Base-by-base conservation (phyloP, 2,113 vertebrate species). In the Scortum barcoo region DNA sequence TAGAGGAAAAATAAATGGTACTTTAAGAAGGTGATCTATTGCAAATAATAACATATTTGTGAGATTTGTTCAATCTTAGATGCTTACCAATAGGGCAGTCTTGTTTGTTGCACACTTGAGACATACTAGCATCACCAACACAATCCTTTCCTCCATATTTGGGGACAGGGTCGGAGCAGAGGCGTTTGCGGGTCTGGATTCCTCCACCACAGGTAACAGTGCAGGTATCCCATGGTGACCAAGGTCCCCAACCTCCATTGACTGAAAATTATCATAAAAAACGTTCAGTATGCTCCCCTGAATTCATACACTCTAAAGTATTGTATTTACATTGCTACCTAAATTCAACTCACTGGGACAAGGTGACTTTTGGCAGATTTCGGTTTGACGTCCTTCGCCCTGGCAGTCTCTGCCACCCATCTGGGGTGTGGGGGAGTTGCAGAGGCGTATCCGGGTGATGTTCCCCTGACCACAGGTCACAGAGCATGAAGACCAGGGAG, bases 371-470 rank as follows among this genome's bases (percentile, higher is more conserved):
- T 93, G 80, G 94, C 98, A 99, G 67, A 95, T 68, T 90, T 98
- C 96, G 33, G 96, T 99, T 91, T 99, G 96, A 73, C 98, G 96
- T 79, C 97, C 98, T 40, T 97, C 95, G 67, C 98, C 98, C 80
- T 96, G 93, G 86, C 98, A 99, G 14, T 97, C 96, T 69, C 89
- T 97, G 77, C 98, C 98, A 0, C 96, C 97, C 96, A 99, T 96
- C 93, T 99, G 98, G 74, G 98, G 98, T 28, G 97, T 98, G 56
- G 98, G 98, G 20, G 98, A 99, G 94, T 99, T 99, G 86, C 98
- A 99, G 72, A 99, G 97, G 69, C 98, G 97, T 89, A 99, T 99
- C 83, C 98, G 97, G 46, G 98, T 99, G 90, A 99, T 97, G 84
- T 97, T 94, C 1, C 98, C 98, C 5, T 92, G 94, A 2, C 98